Conservation (phyloP, 2,113 vertebrate species). For the Oreocharis arfaki region DNA sequence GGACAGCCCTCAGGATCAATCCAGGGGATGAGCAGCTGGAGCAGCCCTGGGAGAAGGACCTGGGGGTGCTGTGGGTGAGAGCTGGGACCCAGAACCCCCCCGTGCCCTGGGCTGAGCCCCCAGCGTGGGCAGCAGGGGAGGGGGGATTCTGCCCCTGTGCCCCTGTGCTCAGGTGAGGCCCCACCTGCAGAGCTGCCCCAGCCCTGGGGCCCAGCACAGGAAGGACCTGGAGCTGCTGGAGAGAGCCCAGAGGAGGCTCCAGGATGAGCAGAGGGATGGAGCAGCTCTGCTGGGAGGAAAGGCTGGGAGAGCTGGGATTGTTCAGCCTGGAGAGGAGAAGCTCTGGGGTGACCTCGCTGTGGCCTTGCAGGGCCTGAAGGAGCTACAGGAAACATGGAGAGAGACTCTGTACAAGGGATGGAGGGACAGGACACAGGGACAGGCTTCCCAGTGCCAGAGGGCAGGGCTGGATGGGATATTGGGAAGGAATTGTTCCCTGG, state of each 20-base stretch:
- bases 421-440: accelerated
- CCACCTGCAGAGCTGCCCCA: neutral
- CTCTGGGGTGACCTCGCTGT: neutral
- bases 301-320: neutral
- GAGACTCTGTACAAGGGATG: accelerated
- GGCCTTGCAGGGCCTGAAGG: neutral
- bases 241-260: neutral
- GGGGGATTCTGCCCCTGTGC: neutral
- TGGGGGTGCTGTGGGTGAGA: neutral
- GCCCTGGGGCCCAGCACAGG: neutral
- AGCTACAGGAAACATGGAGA: accelerated
- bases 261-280: neutral
- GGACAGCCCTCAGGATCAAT: accelerated
- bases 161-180: neutral
- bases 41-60: neutral
- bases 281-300: neutral
- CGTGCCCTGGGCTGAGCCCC: neutral
- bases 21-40: neutral
- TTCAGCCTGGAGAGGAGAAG: neutral
- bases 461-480: accelerated
- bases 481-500: neutral
- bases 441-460: neutral
- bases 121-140: neutral
- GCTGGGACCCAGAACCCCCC: neutral
- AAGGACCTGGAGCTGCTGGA: neutral